Base-by-base conservation (phyloP, 2,888 invertebrate genomes). In the Tribolium freemani region DNA sequence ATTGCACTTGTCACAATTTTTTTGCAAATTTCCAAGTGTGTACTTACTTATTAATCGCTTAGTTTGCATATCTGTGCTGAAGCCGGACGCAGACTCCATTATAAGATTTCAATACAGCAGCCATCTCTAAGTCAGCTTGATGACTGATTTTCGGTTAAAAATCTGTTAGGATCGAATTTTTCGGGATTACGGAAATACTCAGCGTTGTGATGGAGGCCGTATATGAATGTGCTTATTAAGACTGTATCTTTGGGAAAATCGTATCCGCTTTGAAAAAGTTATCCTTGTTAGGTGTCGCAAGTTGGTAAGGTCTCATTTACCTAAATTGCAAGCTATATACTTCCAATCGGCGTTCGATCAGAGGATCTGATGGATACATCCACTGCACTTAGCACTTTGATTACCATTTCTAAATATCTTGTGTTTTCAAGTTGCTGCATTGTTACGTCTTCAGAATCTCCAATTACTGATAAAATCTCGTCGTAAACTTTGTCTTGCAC, bases 101-200 rank as follows among this genome's bases (percentile, higher is more conserved):
- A 21, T 31, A 56, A 4, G 73, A 71, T 58, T 73, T 57, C 30
- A 73, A 60, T 54, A 67, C 51, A 3, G 44, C 58, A 6, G 54
- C 51, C 9, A 20, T 46, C 3, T 38, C 56, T n/a, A 73, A 16
- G 10, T 53, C n/a, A 0, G 57, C 69, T 61, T 50, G 80, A 80
- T n/a, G 61, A 60, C 4, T 70, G 69, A 68, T 85, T 84, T 45
- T 88, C 86, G 2, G 84, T 83, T 11, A 85, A 77, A 77, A 88
- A 88, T 69, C 88, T 76, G 67, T 88, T 86, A 2, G 72, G 72
- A 57, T 72, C 63, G 45, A 68, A 72, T 75, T 80, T 83, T 31
- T 84, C 79, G 6, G 90, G 88, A 53, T 90, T 81, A 3, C 88
- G 86, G 79, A 87, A 90, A 20, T 56, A 69, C 54, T 73, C 20